Percentiles rank a stretch among this genome's conserved stretches.
phyloP scores from a whole-genome alignment of 2,113 vertebrate genomes.

The Australoheros scitulus region DNA sequence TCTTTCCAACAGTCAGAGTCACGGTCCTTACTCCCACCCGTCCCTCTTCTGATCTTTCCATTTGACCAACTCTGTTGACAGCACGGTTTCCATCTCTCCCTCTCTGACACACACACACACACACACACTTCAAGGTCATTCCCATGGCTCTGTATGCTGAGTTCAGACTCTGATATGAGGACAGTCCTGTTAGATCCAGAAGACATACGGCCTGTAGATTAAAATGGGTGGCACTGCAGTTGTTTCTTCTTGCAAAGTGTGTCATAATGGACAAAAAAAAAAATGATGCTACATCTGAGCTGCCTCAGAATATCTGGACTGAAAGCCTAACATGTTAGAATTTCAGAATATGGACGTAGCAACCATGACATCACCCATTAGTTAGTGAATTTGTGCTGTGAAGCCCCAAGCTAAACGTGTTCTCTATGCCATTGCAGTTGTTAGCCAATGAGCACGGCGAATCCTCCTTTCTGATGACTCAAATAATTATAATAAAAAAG shows the following conservation, averaged over 20 bases:
- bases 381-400: background rate
- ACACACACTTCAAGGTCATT: background rate
- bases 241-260: background rate
- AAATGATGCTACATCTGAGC: accelerated
- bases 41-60: slow-evolving; percentile 33
- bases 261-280: background rate
- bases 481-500: background rate
- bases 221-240: background rate
- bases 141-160: background rate
- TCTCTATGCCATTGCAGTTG: background rate
- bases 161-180: background rate
- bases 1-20: slow-evolving; percentile 35
- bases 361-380: background rate
- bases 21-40: background rate
- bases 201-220: background rate
- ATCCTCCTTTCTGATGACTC: background rate
- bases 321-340: background rate
- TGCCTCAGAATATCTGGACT: background rate
- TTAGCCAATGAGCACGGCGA: background rate
- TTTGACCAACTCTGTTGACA: slow-evolving; percentile 68
- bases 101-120: background rate
- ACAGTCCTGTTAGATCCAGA: background rate
- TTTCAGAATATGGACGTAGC: background rate
- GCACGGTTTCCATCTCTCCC: slow-evolving; percentile 58
- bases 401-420: background rate